Evolutionary conservation across 2,113 vertebrate genomes (phyloP).

Genomic region (Noctilio leporinus): DNA sequence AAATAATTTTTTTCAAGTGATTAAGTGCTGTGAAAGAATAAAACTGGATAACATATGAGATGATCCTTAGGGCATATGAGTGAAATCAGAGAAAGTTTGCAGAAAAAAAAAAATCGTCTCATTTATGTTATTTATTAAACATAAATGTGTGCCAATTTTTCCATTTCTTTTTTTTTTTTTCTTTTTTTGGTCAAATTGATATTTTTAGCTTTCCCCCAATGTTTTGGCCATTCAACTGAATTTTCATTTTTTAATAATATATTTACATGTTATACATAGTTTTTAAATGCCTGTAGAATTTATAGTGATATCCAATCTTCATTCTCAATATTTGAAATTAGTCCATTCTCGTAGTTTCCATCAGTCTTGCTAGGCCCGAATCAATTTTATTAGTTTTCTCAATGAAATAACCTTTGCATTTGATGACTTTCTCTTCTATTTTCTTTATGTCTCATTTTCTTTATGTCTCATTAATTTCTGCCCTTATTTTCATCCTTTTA

Average conservation of each 20-base stretch:
- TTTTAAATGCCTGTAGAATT: not conserved
- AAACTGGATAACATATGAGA: not conserved
- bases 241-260: not conserved
- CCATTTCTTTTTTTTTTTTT: not conserved
- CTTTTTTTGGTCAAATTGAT: not conserved
- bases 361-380: not conserved
- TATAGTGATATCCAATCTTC: not conserved
- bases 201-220: not conserved
- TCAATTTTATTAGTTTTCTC: not conserved
- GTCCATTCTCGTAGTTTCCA: not conserved
- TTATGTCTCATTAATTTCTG: not conserved
- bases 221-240: not conserved
- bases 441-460: not conserved
- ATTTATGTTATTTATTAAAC: not conserved
- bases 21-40: not conserved
- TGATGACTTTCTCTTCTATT: not conserved
- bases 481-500: not conserved
- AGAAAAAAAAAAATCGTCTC: not conserved
- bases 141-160: not conserved
- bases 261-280: not conserved
- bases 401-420: not conserved
- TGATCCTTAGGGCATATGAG: too few species aligned
- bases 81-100: not conserved
- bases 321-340: not conserved
- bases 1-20: too few species aligned